phyloP scores from a whole-genome alignment of 2,888 invertebrate genomes.

The Hydropsyche betteni region DNA sequence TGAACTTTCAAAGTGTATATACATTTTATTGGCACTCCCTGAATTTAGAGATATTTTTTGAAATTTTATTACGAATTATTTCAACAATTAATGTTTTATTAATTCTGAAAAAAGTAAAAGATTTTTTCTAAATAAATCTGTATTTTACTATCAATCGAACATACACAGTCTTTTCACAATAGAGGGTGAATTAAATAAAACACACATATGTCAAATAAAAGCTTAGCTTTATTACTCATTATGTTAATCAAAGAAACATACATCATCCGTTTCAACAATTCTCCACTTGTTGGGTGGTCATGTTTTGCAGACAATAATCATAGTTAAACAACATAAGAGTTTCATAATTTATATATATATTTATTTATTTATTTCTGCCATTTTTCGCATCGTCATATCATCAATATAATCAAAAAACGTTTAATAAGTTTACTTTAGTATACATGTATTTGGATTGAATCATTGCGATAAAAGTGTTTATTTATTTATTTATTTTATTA shows the following conservation, averaged over 20 bases:
- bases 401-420: slow-evolving; percentile 46
- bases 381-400: slow-evolving; percentile 48
- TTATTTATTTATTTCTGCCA: slow-evolving; percentile 9
- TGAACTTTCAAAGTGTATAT: too few species aligned
- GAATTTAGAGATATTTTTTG: too few species aligned
- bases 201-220: slow-evolving; percentile 70
- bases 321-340: slow-evolving; percentile 49
- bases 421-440: slow-evolving; percentile 50
- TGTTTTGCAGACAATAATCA: slow-evolving; percentile 50
- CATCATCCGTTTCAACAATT: slow-evolving; percentile 66
- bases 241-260: slow-evolving; percentile 71
- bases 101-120: too few species aligned
- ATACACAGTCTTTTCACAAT: background rate
- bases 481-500: slow-evolving; percentile 60
- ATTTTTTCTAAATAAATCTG: too few species aligned
- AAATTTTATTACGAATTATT: too few species aligned
- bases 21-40: too few species aligned
- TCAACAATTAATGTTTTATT: too few species aligned
- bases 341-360: slow-evolving; percentile 40
- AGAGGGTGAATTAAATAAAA: slow-evolving; percentile 58
- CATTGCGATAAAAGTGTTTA: slow-evolving; percentile 59
- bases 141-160: too few species aligned
- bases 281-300: slow-evolving; percentile 52
- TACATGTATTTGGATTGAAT: slow-evolving; percentile 50
- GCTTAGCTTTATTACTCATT: slow-evolving; percentile 80